Base-by-base conservation (phyloP, 2,888 invertebrate species). In the Aporophyla lueneburgensis region DNA sequence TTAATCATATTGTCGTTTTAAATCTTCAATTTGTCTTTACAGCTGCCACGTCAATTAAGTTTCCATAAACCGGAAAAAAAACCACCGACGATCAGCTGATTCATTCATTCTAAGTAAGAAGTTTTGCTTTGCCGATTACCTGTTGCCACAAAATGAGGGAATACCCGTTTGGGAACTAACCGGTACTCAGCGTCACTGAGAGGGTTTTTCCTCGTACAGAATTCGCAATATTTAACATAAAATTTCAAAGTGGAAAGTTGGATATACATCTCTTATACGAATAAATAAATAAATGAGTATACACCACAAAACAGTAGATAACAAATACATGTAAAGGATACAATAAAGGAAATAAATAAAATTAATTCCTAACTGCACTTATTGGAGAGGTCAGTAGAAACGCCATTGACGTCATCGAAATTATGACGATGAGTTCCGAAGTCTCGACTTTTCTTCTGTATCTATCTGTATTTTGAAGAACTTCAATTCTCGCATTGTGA, bases 121-220 rank as follows among this genome's bases (percentile, higher is more conserved):
- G n/a, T 73, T 75, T 59, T 53, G 7, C n/a, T 19, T 62, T 40
- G 12, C 40, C 49, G 16, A 49, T 82, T 59, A 63, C 27, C 56
- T 40, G 59, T 40, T 43, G 27, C 21, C 16, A 51, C 74, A 68
- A 80, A 80, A 70, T 63, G 40, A 67, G 86, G 86, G 78, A 86
- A 65, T 86, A 81, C 86, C 86, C 81, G 85, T 70, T 62, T 65
- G 19, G 58, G 53, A 33, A 56, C 27, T 62, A 74, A 71, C 68
- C 67, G 67, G 74, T 74, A 66, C 43, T 7, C 53, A 71, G 61
- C 71, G 69, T 79, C 80, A 74, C 16, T 21, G 27, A 46, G 33
- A 62, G 65, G 86, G 77, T 74, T 84, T 86, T 86, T 73, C 86
- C 86, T 65, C 21, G 10, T 49, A 19, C 56, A 58, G 56, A 68